These are phyloP conservation scores for Puffinus mauretanicus DNA, from an alignment of 2,113 vertebrate genomes.

Conservation along the genomic window DNA sequence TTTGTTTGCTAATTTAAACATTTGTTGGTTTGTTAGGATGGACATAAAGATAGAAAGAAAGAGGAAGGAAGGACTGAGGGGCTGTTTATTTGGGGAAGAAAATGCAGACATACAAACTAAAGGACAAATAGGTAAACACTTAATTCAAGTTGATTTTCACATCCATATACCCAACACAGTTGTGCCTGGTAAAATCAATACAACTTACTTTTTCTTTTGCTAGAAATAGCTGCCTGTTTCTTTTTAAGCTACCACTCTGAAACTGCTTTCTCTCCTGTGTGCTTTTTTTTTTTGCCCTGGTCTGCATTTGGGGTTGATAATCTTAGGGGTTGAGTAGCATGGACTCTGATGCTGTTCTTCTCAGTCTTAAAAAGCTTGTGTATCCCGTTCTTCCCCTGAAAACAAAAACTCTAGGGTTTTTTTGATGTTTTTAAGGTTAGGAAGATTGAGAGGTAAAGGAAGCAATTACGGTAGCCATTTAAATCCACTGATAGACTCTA, in stretches of 20 bases:
- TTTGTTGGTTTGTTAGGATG: neutral
- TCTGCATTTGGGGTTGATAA: neutral
- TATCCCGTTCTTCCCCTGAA: neutral
- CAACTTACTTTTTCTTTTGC: neutral
- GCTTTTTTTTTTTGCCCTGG: accelerated
- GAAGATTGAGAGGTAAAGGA: neutral
- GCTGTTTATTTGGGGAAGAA: neutral
- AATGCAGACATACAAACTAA: neutral
- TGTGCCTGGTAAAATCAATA: neutral
- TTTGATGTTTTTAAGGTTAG: neutral
- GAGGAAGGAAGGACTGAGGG: neutral
- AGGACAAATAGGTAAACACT: neutral
- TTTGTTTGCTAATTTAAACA: conserved; percentile 16
- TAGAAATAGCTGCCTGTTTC: neutral
- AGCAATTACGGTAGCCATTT: neutral
- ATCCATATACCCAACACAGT: neutral
- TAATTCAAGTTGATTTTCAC: neutral
- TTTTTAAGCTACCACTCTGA: neutral
- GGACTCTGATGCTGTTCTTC: neutral
- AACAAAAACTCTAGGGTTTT: neutral
- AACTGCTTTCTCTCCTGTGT: neutral
- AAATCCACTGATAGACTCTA: neutral
- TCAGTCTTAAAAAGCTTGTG: neutral
- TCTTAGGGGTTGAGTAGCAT: neutral
- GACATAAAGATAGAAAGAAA: neutral